phyloP scores from a whole-genome alignment of 2,113 vertebrate genomes.

The Pedetes capensis region DNA sequence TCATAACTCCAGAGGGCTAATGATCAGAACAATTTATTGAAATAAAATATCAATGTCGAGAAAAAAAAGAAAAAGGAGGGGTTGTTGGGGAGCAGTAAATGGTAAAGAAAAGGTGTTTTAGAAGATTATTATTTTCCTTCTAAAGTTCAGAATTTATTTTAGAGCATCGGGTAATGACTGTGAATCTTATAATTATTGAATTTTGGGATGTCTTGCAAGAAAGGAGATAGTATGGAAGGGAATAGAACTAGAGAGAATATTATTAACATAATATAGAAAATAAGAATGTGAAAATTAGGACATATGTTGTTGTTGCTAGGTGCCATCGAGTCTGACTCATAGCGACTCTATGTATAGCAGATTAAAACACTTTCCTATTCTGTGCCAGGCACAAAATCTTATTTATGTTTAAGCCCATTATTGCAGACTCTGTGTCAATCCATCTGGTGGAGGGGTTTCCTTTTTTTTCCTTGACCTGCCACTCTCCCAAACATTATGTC shows the following conservation, averaged over 20 bases:
- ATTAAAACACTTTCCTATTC: too few species aligned
- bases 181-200: not conserved
- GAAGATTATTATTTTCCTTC: not conserved
- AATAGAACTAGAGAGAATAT: not conserved
- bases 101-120: not conserved
- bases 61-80: not conserved
- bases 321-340: too few species aligned
- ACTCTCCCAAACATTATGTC: too few species aligned
- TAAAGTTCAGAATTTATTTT: not conserved
- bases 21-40: not conserved
- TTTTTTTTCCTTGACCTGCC: too few species aligned
- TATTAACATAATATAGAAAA: not conserved
- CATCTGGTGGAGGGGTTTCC: too few species aligned
- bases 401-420: too few species aligned
- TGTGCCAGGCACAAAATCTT: too few species aligned
- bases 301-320: not conserved
- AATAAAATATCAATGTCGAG: not conserved
- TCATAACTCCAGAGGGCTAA: not conserved
- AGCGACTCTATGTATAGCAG: too few species aligned
- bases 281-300: not conserved
- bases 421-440: too few species aligned
- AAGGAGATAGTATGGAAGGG: not conserved
- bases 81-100: too few species aligned
- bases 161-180: not conserved
- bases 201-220: not conserved